A percentile compares a stretch with the other conserved stretches of the same genome.
Evolutionary conservation across 2,113 vertebrate genomes (phyloP).

Genomic region (Mesitornis unicolor): DNA sequence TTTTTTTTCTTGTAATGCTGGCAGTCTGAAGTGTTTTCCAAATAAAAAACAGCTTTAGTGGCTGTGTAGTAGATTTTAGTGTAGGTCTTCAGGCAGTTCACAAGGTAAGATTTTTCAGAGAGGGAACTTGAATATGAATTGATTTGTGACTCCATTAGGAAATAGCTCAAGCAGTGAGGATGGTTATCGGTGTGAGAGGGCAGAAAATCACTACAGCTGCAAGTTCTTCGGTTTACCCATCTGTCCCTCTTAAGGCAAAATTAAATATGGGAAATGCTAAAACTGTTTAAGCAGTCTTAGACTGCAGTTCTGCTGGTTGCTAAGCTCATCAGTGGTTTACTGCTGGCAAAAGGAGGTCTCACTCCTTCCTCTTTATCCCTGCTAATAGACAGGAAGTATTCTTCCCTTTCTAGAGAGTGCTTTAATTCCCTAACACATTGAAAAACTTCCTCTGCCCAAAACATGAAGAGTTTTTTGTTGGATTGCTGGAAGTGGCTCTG

Average conservation of each 20-base stretch:
- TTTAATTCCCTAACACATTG: background rate
- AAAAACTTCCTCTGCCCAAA: background rate
- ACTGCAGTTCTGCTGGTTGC: background rate
- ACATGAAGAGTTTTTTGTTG: background rate
- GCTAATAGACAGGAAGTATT: background rate
- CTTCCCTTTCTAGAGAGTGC: background rate
- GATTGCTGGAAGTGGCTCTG: background rate
- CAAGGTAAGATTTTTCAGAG: background rate
- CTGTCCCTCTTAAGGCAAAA: background rate
- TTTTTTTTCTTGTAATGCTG: background rate
- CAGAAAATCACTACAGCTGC: background rate
- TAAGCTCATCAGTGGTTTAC: background rate
- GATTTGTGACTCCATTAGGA: background rate
- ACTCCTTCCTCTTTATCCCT: background rate
- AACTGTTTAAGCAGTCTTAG: slow-evolving; percentile 12
- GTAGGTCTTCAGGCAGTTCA: background rate
- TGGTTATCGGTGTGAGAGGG: background rate
- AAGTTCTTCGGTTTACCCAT: background rate
- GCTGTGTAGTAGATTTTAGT: background rate
- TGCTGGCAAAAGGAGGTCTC: background rate
- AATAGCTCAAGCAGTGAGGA: background rate
- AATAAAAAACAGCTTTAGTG: background rate
- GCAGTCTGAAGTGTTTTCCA: background rate
- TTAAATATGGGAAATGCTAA: background rate
- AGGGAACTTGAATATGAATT: background rate